A percentile compares a stretch with the other conserved stretches of the same genome.
phyloP scores from a whole-genome alignment of 2,797 vertebrate species.

The Peromyscus nudipes region DNA sequence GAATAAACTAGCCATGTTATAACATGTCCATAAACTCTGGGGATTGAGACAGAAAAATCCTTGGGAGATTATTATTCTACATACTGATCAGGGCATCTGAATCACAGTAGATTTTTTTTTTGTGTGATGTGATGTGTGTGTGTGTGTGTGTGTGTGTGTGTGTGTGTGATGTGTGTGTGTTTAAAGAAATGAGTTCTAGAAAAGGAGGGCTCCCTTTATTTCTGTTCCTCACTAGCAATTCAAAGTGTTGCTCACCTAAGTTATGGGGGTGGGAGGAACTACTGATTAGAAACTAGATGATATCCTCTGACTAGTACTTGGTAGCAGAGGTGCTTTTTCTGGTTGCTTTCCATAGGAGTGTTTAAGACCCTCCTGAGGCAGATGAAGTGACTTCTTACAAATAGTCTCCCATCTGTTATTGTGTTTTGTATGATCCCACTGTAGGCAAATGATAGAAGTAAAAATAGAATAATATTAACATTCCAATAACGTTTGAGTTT shows the following conservation, averaged over 20 bases:
- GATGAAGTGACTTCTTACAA: constrained; percentile 16
- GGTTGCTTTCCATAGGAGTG: not conserved
- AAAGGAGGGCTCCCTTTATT: not conserved
- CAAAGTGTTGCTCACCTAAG: not conserved
- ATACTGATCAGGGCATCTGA: not conserved
- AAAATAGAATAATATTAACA: constrained; percentile 48
- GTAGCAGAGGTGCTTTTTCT: constrained; percentile 12
- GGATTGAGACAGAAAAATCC: not conserved
- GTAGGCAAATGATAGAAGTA: constrained; percentile 15
- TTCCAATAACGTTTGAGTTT: constrained; percentile 14
- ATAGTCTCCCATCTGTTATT: constrained; percentile 34
- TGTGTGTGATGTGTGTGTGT: too few species aligned
- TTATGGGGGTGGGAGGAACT: not conserved
- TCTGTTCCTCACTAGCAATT: constrained; percentile 12
- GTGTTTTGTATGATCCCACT: constrained; percentile 41
- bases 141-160: too few species aligned
- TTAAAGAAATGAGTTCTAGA: constrained; percentile 50
- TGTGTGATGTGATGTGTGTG: too few species aligned
- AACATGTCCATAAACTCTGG: not conserved
- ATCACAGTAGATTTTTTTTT: not conserved
- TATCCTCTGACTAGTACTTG: not conserved
- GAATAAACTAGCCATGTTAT: not conserved
- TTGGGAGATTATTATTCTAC: not conserved
- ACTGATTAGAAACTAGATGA: not conserved
- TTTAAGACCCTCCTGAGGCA: not conserved